A percentile compares a stretch with the other conserved stretches of the same genome.
Evolutionary conservation across 2,797 vertebrate genomes (phyloP).

Genomic region (Phalanger gymnotis): DNA sequence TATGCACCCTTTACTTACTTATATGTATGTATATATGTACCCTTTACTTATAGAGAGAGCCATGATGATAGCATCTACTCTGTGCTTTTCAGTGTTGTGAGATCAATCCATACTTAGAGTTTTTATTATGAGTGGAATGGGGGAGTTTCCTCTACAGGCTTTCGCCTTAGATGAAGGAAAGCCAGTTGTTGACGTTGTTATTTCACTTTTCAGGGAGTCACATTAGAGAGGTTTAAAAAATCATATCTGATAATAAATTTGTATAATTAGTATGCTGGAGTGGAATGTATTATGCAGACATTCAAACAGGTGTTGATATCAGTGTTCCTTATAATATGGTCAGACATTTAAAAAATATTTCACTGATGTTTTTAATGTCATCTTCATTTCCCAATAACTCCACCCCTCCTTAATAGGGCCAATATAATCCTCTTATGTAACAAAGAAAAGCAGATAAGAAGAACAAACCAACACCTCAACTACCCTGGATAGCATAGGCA

Average conservation of each 20-base stretch:
- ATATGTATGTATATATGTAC: constrained; percentile 31
- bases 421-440: not conserved
- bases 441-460: not conserved
- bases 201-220: not conserved
- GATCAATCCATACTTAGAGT: not conserved
- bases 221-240: not conserved
- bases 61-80: not conserved
- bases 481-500: not conserved
- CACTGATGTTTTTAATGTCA: not conserved
- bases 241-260: not conserved
- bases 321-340: not conserved
- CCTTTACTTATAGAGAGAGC: not conserved
- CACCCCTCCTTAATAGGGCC: not conserved
- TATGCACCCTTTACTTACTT: not conserved
- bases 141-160: not conserved
- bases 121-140: not conserved
- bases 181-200: not conserved
- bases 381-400: not conserved
- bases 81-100: not conserved
- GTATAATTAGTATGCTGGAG: not conserved
- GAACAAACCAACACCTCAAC: not conserved
- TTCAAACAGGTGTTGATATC: not conserved
- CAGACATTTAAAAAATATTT: not conserved
- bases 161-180: not conserved
- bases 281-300: not conserved